These are phyloP conservation scores for Canis aureus DNA, from an alignment of 2,113 vertebrate species.

Conservation along the genomic window DNA sequence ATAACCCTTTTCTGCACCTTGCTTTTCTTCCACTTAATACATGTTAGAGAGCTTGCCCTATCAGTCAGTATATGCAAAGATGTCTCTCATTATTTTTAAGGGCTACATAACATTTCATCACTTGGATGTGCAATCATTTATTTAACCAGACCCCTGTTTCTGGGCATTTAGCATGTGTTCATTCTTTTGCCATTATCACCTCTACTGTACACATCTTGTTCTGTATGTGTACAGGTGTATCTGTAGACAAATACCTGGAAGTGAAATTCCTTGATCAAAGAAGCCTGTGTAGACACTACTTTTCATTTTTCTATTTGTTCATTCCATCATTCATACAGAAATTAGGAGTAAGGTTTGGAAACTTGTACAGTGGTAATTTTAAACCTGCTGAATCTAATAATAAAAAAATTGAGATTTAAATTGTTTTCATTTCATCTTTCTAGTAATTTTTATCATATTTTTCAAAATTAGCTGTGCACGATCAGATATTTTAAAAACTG, in stretches of 20 bases:
- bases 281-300: background rate
- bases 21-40: background rate
- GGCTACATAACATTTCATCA: background rate
- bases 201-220: background rate
- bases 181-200: background rate
- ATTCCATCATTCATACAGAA: background rate
- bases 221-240: background rate
- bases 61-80: background rate
- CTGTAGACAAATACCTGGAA: background rate
- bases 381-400: background rate
- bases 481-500: background rate
- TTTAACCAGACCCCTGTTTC: background rate
- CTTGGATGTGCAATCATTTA: background rate
- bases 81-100: conserved; percentile 36
- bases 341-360: background rate
- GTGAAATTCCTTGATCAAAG: background rate
- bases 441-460: background rate
- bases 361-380: background rate
- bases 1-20: background rate
- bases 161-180: background rate
- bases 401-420: background rate
- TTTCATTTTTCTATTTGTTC: background rate
- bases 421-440: background rate
- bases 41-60: background rate
- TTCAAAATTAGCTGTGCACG: background rate